Conservation (phyloP, 2,888 invertebrate genomes). For the Didymodactylos carnosus region DNA sequence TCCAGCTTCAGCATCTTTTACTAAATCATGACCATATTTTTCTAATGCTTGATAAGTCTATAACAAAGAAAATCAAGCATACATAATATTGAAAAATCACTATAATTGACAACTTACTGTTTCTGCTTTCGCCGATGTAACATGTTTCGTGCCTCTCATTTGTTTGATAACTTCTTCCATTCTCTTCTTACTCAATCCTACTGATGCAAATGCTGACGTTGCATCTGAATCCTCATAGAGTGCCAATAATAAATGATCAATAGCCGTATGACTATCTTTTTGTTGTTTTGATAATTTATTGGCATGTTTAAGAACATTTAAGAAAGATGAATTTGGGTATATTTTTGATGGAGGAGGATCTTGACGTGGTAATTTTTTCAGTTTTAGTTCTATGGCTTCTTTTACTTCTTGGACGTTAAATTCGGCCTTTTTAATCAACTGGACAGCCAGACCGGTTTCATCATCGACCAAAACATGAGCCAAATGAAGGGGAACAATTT, state of each 20-base stretch:
- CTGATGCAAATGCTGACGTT: neutral
- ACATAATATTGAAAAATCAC: neutral
- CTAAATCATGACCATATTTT: slow-evolving; percentile 10
- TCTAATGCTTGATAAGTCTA: neutral
- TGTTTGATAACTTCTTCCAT: neutral
- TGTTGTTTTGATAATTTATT: neutral
- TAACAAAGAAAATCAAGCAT: neutral
- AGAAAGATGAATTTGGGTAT: neutral
- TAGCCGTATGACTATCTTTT: neutral
- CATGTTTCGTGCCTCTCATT: neutral
- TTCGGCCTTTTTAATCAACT: neutral
- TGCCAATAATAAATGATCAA: neutral
- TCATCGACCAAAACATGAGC: neutral
- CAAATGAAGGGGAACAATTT: neutral
- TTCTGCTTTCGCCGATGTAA: neutral
- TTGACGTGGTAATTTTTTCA: neutral
- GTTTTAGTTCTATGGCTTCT: neutral
- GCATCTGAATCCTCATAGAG: neutral
- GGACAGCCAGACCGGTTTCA: neutral
- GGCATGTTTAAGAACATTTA: neutral
- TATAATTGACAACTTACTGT: too few relatives aligned
- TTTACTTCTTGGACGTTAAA: neutral
- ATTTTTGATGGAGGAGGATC: neutral
- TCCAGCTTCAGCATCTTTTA: slow-evolving; percentile 8
- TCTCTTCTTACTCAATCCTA: neutral